Conservation (phyloP, 2,888 invertebrate genomes). For the Cantharis nigra region DNA sequence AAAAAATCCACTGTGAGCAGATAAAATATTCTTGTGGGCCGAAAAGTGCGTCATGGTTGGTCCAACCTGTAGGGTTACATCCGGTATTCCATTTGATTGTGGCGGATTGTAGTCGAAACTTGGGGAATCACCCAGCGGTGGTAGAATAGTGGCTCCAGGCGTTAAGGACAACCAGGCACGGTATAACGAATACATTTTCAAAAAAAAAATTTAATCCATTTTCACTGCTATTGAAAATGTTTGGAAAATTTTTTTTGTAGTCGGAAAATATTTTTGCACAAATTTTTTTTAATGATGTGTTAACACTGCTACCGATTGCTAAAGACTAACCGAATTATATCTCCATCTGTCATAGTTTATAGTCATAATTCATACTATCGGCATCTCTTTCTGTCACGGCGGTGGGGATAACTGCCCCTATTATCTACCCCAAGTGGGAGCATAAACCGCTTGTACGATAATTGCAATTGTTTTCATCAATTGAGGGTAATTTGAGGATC, state of each 20-base stretch:
- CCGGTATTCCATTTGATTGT: conserved; percentile 54
- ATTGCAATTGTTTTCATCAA: conserved; percentile 26
- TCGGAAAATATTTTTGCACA: not conserved
- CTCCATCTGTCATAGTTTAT: conserved; percentile 33
- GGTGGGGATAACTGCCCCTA: conserved; percentile 32
- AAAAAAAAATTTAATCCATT: not conserved
- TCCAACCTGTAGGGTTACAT: conserved; percentile 68
- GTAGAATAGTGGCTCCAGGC: conserved; percentile 36
- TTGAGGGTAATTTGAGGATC: conserved; percentile 22
- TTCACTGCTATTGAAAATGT: not conserved
- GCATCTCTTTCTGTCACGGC: conserved; percentile 19
- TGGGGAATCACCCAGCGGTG: conserved; percentile 32
- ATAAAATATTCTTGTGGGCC: conserved; percentile 68
- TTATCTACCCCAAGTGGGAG: conserved; percentile 27
- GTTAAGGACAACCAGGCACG: conserved; percentile 56
- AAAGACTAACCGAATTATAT: conserved; percentile 32
- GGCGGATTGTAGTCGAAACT: conserved; percentile 22
- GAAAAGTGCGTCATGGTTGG: conserved; percentile 67
- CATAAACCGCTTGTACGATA: conserved; percentile 27
- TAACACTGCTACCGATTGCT: conserved; percentile 16
- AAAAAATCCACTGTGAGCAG: conserved; percentile 73
- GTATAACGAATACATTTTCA: conserved; percentile 55
- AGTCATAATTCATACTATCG: conserved; percentile 31
- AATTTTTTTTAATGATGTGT: conserved; percentile 9
- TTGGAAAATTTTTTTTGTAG: not conserved